Percentiles rank a stretch among this genome's conserved stretches.
phyloP scores from a whole-genome alignment of 2,113 vertebrate genomes.

The Myocastor coypus region DNA sequence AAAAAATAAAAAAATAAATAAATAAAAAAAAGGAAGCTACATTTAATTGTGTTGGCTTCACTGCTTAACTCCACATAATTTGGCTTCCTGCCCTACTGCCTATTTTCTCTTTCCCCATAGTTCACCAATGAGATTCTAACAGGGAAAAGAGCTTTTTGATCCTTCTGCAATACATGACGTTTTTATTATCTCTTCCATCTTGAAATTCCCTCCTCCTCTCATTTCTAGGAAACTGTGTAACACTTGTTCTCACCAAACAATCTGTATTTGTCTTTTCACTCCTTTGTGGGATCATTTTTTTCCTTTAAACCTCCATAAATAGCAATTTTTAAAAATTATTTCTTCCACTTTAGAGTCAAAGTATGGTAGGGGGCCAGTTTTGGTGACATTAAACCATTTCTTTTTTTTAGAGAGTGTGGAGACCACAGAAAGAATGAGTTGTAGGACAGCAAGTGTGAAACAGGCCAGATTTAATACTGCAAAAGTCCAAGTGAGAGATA shows the following conservation, averaged over 20 bases:
- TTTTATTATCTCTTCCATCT: background rate
- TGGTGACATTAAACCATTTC: background rate
- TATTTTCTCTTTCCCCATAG: background rate
- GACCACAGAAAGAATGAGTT: background rate
- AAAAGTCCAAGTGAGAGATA: background rate
- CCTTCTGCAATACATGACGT: background rate
- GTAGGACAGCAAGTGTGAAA: background rate
- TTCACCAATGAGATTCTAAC: background rate
- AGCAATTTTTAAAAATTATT: conserved; percentile 26
- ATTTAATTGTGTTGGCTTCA: background rate
- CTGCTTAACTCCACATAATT: conserved; percentile 14
- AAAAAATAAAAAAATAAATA: background rate
- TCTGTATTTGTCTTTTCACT: conserved; percentile 5
- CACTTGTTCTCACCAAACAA: background rate
- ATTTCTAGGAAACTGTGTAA: conserved; percentile 18
- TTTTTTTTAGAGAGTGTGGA: background rate
- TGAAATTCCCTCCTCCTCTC: background rate
- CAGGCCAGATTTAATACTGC: background rate
- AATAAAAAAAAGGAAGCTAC: background rate
- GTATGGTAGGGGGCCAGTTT: background rate
- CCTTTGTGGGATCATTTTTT: conserved; percentile 34
- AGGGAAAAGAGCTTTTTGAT: background rate
- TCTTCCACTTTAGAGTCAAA: conserved; percentile 26
- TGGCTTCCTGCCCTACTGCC: background rate
- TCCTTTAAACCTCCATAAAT: background rate